These are phyloP conservation scores for Lacanobia wlatinum DNA, from an alignment of 2,888 invertebrate genomes.

Conservation along the genomic window DNA sequence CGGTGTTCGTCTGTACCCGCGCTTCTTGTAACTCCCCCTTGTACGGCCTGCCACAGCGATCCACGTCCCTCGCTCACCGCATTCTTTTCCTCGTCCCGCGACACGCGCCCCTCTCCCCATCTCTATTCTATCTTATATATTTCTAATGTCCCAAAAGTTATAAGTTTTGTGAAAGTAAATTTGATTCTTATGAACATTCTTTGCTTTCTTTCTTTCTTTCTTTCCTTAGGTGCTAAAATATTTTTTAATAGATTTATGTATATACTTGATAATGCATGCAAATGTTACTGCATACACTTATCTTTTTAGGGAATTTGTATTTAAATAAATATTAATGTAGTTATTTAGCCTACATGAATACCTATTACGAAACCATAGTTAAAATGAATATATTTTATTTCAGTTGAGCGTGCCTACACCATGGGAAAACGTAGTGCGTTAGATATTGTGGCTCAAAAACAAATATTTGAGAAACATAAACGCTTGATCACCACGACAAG, in stretches of 20 bases:
- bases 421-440: slow-evolving; percentile 44
- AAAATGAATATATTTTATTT: slow-evolving; percentile 46
- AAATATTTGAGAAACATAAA: slow-evolving; percentile 43
- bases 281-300: too few relatives aligned
- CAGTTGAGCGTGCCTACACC: slow-evolving; percentile 43
- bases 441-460: slow-evolving; percentile 42
- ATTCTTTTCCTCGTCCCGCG: slow-evolving; percentile 46
- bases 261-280: slow-evolving; percentile 46
- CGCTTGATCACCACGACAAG: slow-evolving; percentile 41
- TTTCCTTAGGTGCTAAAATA: slow-evolving; percentile 45
- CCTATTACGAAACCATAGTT: too few relatives aligned
- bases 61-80: slow-evolving; percentile 46
- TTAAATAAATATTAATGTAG: too few relatives aligned
- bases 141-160: slow-evolving; percentile 44
- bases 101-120: slow-evolving; percentile 45
- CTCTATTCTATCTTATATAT: slow-evolving; percentile 46
- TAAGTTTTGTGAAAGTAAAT: slow-evolving; percentile 47
- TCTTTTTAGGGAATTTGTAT: too few relatives aligned
- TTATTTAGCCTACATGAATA: too few relatives aligned
- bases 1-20: slow-evolving; percentile 45
- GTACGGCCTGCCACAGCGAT: slow-evolving; percentile 46
- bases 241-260: slow-evolving; percentile 47
- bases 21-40: slow-evolving; percentile 46
- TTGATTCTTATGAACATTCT: too few relatives aligned
- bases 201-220: slow-evolving; percentile 46